Base-by-base conservation (phyloP, 2,888 invertebrate genomes). In the Ethmia dodecea region DNA sequence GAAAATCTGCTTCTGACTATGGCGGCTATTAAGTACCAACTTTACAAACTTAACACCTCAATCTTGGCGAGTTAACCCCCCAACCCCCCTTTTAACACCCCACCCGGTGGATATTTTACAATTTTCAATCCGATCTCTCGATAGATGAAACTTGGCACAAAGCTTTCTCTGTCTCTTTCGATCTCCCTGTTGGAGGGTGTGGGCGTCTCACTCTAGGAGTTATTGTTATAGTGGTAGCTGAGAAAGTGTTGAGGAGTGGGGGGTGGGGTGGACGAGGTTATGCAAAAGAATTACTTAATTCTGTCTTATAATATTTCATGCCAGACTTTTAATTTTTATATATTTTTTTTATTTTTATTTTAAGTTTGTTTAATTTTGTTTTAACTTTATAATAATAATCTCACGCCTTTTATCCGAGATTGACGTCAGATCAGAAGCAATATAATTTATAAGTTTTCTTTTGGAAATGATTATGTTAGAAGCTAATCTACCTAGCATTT, bases 241-340 rank as follows among this genome's bases (percentile, higher is more conserved):
- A 52, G 71, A 75, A 78, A 76, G 74, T 77, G 75, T 76, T 78
- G 76, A 76, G n/a, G n/a, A n/a, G n/a, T n/a, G n/a, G n/a, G n/a
- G n/a, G n/a, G n/a, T n/a, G n/a, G n/a, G n/a, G n/a, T n/a, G n/a
- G n/a, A n/a, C n/a, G n/a, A n/a, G n/a, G n/a, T n/a, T n/a, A n/a
- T n/a, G n/a, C n/a, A n/a, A n/a, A n/a, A n/a, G n/a, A n/a, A n/a
- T n/a, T n/a, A n/a, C n/a, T n/a, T n/a, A n/a, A n/a, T n/a, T n/a
- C n/a, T n/a, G n/a, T n/a, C n/a, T n/a, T n/a, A n/a, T n/a, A n/a
- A n/a, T n/a, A n/a, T n/a, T n/a, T n/a, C n/a, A n/a, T n/a, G n/a
- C n/a, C n/a, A n/a, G n/a, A n/a, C n/a, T n/a, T n/a, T n/a, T n/a
- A n/a, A n/a, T n/a, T n/a, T n/a, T n/a, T n/a, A n/a, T n/a, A n/a